phyloP scores from a whole-genome alignment of 2,797 vertebrate species.

The Tokudaia tokunoshimensis region DNA sequence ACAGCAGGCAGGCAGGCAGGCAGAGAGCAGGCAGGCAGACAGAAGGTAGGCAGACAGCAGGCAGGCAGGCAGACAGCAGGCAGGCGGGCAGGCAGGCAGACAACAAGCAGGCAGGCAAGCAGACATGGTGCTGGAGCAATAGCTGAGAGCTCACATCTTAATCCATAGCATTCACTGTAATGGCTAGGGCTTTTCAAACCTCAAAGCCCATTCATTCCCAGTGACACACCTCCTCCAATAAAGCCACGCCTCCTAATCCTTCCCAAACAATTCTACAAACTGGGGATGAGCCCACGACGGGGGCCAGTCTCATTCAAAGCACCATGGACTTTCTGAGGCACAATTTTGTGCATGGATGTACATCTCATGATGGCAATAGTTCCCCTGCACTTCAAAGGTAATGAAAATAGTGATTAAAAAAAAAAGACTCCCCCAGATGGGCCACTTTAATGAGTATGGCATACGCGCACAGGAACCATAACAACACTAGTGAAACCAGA shows the following conservation, averaged over 20 bases:
- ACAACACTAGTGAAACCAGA: conserved; percentile 24
- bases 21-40: too few relatives aligned
- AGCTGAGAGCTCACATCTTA: background rate
- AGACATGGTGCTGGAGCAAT: background rate
- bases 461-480: background rate
- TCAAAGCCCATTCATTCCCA: background rate
- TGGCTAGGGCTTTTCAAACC: background rate
- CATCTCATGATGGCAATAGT: too few relatives aligned
- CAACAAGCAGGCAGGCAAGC: background rate
- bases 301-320: background rate
- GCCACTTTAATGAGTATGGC: conserved; percentile 10
- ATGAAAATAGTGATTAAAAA: conserved; percentile 1
- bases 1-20: too few relatives aligned
- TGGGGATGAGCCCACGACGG: background rate
- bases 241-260: background rate
- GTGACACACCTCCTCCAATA: background rate
- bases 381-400: background rate
- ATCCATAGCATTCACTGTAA: background rate
- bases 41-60: too few relatives aligned
- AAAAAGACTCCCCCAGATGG: background rate
- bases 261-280: background rate
- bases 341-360: background rate
- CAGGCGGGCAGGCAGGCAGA: background rate
- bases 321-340: background rate
- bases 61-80: too few relatives aligned